Conservation (phyloP, 1,140 invertebrate species). For the Drosophila sturtevanti region DNA sequence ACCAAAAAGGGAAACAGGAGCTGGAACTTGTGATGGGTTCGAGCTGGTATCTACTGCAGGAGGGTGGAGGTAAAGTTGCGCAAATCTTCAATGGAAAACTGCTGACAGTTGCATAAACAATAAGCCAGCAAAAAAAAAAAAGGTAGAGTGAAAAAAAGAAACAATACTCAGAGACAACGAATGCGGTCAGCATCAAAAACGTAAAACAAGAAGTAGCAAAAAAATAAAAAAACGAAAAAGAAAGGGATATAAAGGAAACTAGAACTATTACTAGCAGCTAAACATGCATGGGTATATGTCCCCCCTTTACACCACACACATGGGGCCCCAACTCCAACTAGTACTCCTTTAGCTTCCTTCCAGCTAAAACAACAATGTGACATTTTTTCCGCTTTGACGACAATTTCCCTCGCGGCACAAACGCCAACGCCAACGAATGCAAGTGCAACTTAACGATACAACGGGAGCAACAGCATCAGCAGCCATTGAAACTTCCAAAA, state of each 20-base stretch:
- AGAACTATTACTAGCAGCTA: slow-evolving; percentile 43
- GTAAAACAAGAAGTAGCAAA: slow-evolving; percentile 13
- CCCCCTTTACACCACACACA: not conserved
- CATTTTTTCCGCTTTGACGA: slow-evolving; percentile 77
- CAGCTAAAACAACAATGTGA: slow-evolving; percentile 76
- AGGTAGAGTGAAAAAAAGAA: slow-evolving; percentile 1
- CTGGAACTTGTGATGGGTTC: not conserved
- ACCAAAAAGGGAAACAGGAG: slow-evolving; percentile 21
- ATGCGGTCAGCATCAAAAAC: slow-evolving; percentile 77
- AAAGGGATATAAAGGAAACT: slow-evolving; percentile 39
- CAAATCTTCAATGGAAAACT: slow-evolving; percentile 69
- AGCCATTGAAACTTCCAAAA: slow-evolving; percentile 14
- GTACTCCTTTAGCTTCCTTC: slow-evolving; percentile 33
- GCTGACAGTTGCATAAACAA: slow-evolving; percentile 80
- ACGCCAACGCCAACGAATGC: slow-evolving; percentile 53
- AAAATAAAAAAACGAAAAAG: slow-evolving; percentile 4
- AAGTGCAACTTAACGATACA: slow-evolving; percentile 54
- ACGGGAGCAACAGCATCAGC: slow-evolving; percentile 24
- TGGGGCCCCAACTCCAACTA: not conserved
- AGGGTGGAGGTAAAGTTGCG: not conserved
- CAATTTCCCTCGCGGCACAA: slow-evolving; percentile 76
- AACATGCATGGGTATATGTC: slow-evolving; percentile 22
- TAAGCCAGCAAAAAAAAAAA: slow-evolving; percentile 52
- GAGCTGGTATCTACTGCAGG: not conserved
- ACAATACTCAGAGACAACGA: slow-evolving; percentile 19